Evolutionary conservation across 2,113 vertebrate species (phyloP), one percentile per base, ranked within the genome.

Genomic region (Jaculus jaculus): DNA sequence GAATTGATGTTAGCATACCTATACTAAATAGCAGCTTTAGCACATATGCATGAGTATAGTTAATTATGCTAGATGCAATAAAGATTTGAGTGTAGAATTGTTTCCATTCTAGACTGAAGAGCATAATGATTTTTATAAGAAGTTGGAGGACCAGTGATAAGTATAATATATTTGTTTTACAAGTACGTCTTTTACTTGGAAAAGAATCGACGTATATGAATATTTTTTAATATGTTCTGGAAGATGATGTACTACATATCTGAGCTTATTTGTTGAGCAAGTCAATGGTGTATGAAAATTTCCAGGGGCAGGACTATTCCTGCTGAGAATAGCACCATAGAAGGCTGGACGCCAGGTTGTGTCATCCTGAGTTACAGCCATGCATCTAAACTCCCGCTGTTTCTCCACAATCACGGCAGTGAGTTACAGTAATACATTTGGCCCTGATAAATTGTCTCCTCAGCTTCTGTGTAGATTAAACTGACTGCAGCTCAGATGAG

Each of bases 391-490:
- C 54, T 83, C 28, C 74, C 81, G 95, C 87, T 95, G 84, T 96
- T 94, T 97, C 84, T 91, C 39, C 92, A 96, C 84, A 96, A 90
- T 97, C 96, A 90, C 89, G n/a, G 92, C 75, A 83, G 92, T 96
- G 94, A 97, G 95, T 96, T 97, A 96, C 78, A 92, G 94, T 96
- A 96, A 97, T 93, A 96, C 87, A 94, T 97, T 97, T 85, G 61
- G 68, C 63, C 86, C 85, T 98, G 98, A 98, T 97, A 97, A 98
- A 98, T 96, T 95, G 96, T 96, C 91, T 83, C 32, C 95, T 95
- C 96, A 84, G 89, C 92, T 92, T 96, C 95, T 93, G 96, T 94
- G 93, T 97, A 97, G 98, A 98, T 96, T 97, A 96, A 97, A 97
- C 96, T 34, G 72, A 96, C 96, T 95, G 84, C 94, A 97, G 89